Conservation (phyloP, 1,140 invertebrate genomes). For the Goniozus legneri region DNA sequence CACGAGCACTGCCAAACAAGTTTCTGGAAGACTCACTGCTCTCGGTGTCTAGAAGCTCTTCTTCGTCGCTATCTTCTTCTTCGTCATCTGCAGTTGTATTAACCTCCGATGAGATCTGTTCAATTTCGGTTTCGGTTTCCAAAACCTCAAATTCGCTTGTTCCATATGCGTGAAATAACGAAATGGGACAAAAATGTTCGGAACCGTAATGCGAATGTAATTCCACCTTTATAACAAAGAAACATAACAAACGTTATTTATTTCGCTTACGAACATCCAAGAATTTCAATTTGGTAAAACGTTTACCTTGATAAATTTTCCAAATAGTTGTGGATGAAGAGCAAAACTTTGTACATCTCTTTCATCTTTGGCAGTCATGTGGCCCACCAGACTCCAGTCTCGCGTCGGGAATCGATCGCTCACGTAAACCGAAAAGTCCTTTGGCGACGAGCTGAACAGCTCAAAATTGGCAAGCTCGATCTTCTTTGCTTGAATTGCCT, state of each 20-base stretch:
- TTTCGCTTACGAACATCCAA: too few relatives aligned
- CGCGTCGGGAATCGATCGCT: conserved; percentile 88
- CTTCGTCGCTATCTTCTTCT: conserved; percentile 61
- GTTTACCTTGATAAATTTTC: conserved; percentile 87
- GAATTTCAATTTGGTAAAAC: too few relatives aligned
- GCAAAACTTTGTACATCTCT: conserved; percentile 85
- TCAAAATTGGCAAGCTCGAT: conserved; percentile 98
- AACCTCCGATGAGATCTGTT: conserved; percentile 51
- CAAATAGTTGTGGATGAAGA: conserved; percentile 76
- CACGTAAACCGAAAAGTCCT: conserved; percentile 82
- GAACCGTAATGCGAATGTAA: conserved; percentile 89
- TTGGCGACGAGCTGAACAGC: conserved; percentile 94
- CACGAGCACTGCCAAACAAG: conserved; percentile 78
- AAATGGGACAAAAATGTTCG: conserved; percentile 97
- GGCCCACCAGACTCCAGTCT: conserved; percentile 87
- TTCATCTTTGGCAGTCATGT: conserved; percentile 83
- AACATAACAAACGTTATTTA: too few relatives aligned
- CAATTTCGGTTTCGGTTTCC: conserved; percentile 69
- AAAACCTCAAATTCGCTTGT: conserved; percentile 87
- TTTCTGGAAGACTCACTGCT: conserved; percentile 56
- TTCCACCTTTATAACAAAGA: conserved; percentile 71
- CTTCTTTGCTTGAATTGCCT: conserved; percentile 90
- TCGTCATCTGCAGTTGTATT: conserved; percentile 51
- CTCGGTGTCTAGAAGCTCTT: conserved; percentile 47
- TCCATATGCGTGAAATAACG: conserved; percentile 86